phyloP scores from a whole-genome alignment of 2,888 invertebrate genomes.

The Myathropa florea region DNA sequence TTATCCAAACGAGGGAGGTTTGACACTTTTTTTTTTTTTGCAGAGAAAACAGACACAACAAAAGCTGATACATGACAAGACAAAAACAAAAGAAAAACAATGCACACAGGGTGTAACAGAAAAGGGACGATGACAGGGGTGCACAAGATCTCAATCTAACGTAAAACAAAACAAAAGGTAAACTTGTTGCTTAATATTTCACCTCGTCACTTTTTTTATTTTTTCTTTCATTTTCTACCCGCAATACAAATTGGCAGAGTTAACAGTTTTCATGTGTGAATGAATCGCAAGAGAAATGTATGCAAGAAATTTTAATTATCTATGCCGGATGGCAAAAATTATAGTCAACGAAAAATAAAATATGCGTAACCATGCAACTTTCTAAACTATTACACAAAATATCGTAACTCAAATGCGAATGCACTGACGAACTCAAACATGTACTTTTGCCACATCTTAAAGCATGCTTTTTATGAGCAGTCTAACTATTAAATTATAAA shows the following conservation, averaged over 20 bases:
- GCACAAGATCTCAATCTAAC: constrained; percentile 17
- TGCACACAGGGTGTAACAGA: constrained; percentile 27
- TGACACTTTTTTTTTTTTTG: neutral
- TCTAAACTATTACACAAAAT: constrained; percentile 19
- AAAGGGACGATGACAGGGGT: neutral
- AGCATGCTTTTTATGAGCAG: constrained; percentile 19
- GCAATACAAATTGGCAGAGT: neutral
- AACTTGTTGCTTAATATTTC: constrained; percentile 43
- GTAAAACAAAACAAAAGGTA: constrained; percentile 24
- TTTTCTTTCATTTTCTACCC: neutral
- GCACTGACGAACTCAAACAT: neutral
- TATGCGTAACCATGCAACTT: constrained; percentile 24
- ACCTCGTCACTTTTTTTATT: neutral
- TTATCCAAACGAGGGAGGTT: neutral
- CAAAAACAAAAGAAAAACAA: constrained; percentile 36
- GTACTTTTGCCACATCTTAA: neutral
- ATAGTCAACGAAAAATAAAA: neutral
- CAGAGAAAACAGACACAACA: neutral
- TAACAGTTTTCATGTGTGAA: neutral
- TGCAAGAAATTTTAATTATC: constrained; percentile 3
- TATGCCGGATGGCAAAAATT: constrained; percentile 20
- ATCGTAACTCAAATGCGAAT: neutral
- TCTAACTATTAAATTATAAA: constrained; percentile 11
- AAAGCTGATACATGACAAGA: neutral
- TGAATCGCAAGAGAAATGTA: constrained; percentile 1